These are phyloP conservation scores for Agapornis roseicollis DNA, from an alignment of 2,113 vertebrate genomes.

Conservation along the genomic window DNA sequence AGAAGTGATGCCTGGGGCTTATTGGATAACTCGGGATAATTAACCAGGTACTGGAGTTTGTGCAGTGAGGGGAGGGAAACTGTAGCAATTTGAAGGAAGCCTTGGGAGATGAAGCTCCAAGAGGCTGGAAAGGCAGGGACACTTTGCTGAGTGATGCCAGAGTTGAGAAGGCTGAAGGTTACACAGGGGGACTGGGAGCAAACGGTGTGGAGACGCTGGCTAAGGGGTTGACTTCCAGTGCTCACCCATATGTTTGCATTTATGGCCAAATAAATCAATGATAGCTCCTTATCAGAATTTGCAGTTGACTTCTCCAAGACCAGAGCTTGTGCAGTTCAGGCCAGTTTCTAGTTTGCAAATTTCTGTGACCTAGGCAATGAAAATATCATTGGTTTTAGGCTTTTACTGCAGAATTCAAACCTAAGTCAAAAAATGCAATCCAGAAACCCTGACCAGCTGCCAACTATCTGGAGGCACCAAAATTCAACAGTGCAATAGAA, in stretches of 20 bases:
- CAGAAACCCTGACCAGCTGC: background rate
- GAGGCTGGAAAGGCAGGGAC: background rate
- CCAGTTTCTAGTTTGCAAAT: background rate
- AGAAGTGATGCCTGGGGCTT: background rate
- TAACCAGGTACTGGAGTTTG: background rate
- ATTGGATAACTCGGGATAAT: background rate
- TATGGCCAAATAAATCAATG: background rate
- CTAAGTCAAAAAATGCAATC: background rate
- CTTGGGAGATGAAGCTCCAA: background rate
- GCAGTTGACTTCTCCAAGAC: background rate
- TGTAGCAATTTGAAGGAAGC: background rate
- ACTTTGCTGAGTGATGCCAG: background rate
- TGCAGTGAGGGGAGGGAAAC: background rate
- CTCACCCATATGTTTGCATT: rapidly evolving
- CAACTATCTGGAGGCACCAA: background rate
- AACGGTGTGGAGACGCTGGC: background rate
- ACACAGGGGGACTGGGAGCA: rapidly evolving
- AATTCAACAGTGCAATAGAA: background rate
- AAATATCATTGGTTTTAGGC: background rate
- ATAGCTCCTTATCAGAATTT: background rate
- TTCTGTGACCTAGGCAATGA: background rate
- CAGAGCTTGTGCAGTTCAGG: background rate
- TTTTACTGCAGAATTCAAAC: background rate
- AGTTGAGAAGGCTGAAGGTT: background rate
- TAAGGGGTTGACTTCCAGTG: background rate